phyloP scores from a whole-genome alignment of 2,888 invertebrate species.

The Chrysolina americana region DNA sequence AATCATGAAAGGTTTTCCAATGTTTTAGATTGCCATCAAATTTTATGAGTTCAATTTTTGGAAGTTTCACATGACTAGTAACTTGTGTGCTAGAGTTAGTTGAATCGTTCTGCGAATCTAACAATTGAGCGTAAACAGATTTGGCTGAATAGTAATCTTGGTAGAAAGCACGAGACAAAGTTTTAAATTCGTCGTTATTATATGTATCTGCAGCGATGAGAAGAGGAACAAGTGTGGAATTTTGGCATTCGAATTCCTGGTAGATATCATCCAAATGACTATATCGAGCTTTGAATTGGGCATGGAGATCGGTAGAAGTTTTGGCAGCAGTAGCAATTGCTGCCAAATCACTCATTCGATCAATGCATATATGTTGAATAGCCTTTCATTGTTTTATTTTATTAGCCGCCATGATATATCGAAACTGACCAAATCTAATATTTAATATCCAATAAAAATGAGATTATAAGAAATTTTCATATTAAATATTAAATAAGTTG shows the following conservation, averaged over 20 bases:
- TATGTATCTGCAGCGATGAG: neutral
- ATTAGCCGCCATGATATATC: neutral
- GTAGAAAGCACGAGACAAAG: neutral
- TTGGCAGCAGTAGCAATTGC: neutral
- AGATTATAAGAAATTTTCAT: no score
- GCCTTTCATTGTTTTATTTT: conserved; percentile 6
- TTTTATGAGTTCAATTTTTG: conserved; percentile 1
- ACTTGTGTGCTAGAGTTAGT: neutral
- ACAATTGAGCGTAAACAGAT: neutral
- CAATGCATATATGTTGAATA: neutral
- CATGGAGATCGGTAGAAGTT: neutral
- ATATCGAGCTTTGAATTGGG: conserved; percentile 5
- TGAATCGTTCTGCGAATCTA: neutral
- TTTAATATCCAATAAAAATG: no score
- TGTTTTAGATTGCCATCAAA: neutral
- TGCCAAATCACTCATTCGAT: neutral
- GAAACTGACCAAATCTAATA: no score
- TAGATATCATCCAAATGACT: neutral
- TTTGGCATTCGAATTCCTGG: neutral
- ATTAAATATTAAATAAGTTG: no score
- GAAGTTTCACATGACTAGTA: neutral
- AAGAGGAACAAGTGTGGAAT: neutral
- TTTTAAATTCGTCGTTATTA: neutral
- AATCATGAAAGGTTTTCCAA: neutral
- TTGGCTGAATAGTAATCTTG: neutral